These are phyloP conservation scores for Uromys caudimaculatus DNA, from an alignment of 2,797 vertebrate genomes.

Conservation along the genomic window DNA sequence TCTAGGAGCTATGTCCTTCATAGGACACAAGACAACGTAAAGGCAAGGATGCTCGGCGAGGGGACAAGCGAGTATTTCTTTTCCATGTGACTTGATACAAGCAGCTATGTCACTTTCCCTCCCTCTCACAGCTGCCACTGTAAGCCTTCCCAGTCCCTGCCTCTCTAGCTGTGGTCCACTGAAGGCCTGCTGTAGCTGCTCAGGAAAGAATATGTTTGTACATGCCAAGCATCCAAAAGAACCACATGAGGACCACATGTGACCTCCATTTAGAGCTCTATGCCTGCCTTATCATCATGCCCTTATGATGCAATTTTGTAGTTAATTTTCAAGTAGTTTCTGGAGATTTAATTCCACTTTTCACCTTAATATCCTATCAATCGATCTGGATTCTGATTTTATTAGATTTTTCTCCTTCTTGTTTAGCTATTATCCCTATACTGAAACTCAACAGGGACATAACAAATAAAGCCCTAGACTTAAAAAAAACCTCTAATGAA, in stretches of 20 bases:
- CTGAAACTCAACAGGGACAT: background rate
- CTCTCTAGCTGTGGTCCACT: background rate
- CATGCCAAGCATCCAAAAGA: background rate
- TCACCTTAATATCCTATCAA: background rate
- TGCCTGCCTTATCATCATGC: background rate
- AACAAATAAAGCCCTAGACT: background rate
- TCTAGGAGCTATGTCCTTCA: background rate
- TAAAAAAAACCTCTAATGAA: background rate
- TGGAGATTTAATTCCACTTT: slow-evolving; percentile 26
- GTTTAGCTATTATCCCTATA: background rate
- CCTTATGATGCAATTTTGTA: background rate
- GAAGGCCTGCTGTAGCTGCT: background rate
- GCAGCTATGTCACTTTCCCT: background rate
- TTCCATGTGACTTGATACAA: background rate
- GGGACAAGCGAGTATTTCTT: background rate
- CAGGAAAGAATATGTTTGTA: background rate
- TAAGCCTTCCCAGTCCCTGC: background rate
- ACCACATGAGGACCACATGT: background rate
- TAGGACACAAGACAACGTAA: background rate
- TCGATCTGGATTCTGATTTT: background rate
- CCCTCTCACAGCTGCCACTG: background rate
- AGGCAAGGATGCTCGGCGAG: background rate
- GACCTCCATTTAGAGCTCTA: background rate
- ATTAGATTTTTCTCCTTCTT: slow-evolving; percentile 10
- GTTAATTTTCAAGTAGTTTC: slow-evolving; percentile 27